Conservation (phyloP, 1,140 invertebrate species). For the Drusus annulatus region DNA sequence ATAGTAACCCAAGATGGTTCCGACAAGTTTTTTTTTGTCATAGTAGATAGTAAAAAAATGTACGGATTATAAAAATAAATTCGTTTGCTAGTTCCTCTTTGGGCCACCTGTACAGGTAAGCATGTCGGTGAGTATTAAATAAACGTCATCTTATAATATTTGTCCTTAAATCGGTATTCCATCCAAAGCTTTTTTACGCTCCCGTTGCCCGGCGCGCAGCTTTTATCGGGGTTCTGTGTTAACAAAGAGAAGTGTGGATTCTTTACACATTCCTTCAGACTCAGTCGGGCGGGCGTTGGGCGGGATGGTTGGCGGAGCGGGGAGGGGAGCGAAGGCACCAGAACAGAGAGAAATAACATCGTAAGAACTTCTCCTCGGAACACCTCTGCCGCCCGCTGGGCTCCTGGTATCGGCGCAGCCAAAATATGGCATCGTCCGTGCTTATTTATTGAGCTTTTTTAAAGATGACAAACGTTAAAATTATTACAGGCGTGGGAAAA, state of each 20-base stretch:
- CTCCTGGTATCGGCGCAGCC: conserved; percentile 4
- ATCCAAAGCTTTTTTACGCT: conserved; percentile 23
- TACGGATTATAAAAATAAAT: no score
- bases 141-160: no score
- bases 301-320: not conserved
- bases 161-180: not conserved
- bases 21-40: no score
- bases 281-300: conserved; percentile 18
- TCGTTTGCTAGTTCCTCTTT: no score
- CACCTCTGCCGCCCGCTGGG: conserved; percentile 32
- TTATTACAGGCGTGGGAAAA: conserved; percentile 3
- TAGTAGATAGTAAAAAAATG: no score
- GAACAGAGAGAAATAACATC: no score
- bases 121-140: no score
- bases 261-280: conserved; percentile 39
- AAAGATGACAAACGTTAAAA: conserved; percentile 16
- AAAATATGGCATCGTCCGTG: not conserved
- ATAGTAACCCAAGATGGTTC: no score
- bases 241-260: conserved; percentile 45
- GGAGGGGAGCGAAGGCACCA: not conserved
- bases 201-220: conserved; percentile 19
- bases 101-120: no score
- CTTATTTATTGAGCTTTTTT: conserved; percentile 23
- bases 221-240: conserved; percentile 46
- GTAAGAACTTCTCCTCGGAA: not conserved